Evolutionary conservation across 2,113 vertebrate genomes (phyloP).

Genomic region (Perca flavescens): DNA sequence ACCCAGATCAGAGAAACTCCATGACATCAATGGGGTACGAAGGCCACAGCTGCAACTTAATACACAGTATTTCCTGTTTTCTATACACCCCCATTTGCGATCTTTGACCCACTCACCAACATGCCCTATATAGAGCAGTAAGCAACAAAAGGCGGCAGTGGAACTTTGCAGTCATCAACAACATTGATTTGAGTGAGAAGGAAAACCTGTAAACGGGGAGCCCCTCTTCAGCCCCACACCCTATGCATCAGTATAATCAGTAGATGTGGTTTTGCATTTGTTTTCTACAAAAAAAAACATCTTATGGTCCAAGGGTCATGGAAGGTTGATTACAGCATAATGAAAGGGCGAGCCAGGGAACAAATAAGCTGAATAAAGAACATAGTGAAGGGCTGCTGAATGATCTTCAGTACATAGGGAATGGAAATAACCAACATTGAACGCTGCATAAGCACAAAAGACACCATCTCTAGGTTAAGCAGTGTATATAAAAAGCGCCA

Average conservation of each 20-base stretch:
- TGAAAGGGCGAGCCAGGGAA: neutral
- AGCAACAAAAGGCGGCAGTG: neutral
- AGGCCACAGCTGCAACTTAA: conserved; percentile 66
- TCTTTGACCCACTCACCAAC: conserved; percentile 9
- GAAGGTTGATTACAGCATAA: neutral
- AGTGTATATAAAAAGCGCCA: neutral
- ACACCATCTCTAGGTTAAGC: neutral
- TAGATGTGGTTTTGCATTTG: neutral
- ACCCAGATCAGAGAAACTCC: conserved; percentile 31
- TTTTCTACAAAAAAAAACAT: neutral
- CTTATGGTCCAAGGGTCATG: neutral
- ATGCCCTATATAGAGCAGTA: neutral
- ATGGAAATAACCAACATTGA: neutral
- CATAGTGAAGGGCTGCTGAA: neutral
- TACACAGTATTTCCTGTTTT: conserved; percentile 45
- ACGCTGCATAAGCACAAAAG: neutral
- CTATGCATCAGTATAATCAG: neutral
- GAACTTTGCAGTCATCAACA: neutral
- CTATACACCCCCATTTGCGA: neutral
- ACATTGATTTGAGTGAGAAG: neutral
- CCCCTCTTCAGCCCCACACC: neutral
- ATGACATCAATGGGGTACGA: conserved; percentile 47
- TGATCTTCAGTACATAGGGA: neutral
- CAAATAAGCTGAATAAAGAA: neutral
- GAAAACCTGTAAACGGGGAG: neutral